Percentiles rank a stretch among this genome's conserved stretches.
These are phyloP conservation scores for Burhinus oedicnemus DNA, from an alignment of 2,113 vertebrate genomes.

Conservation along the genomic window DNA sequence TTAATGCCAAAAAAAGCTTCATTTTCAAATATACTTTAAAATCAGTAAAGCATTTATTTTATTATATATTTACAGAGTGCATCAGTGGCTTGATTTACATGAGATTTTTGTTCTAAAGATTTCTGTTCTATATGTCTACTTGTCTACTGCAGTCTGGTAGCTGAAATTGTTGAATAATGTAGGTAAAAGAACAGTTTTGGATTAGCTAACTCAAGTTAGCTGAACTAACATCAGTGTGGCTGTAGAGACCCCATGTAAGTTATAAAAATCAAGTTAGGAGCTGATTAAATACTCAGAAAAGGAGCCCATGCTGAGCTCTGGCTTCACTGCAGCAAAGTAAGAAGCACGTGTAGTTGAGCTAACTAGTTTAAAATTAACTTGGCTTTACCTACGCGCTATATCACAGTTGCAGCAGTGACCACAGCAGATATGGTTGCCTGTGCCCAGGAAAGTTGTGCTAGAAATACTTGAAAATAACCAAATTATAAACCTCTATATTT, in stretches of 20 bases:
- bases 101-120: not conserved
- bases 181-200: not conserved
- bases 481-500: not conserved
- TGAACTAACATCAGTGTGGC: not conserved
- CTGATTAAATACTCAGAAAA: not conserved
- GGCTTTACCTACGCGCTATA: fast-evolving
- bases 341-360: not conserved
- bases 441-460: not conserved
- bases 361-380: not conserved
- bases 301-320: not conserved
- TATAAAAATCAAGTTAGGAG: not conserved
- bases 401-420: not conserved
- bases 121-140: not conserved
- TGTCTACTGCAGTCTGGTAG: not conserved
- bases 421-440: not conserved
- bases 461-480: not conserved
- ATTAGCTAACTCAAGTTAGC: not conserved
- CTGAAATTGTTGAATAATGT: not conserved
- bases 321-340: not conserved
- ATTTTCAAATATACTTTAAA: not conserved
- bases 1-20: not conserved
- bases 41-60: not conserved
- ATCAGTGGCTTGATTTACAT: not conserved
- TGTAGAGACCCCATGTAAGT: not conserved
- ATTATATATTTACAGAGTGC: not conserved